phyloP scores from a whole-genome alignment of 2,888 invertebrate genomes.

The Scaptomyza flava region DNA sequence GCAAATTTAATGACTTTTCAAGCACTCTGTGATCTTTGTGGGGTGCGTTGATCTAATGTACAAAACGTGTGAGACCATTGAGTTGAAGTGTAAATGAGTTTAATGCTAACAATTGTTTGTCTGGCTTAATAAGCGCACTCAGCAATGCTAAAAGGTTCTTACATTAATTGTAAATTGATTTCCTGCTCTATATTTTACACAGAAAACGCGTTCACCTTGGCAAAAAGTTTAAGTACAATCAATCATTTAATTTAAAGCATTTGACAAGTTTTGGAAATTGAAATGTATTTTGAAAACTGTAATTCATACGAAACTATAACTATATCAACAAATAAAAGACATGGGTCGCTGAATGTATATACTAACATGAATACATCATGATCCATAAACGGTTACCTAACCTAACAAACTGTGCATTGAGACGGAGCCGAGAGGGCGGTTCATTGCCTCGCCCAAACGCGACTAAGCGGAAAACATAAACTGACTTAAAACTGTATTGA shows the following conservation, averaged over 20 bases:
- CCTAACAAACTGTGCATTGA: slow-evolving; percentile 37
- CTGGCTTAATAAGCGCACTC: background rate
- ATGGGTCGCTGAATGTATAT: slow-evolving; percentile 36
- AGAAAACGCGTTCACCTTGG: slow-evolving; percentile 1
- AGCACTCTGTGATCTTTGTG: slow-evolving; percentile 17
- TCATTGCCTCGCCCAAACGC: slow-evolving; percentile 30
- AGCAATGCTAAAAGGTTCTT: background rate
- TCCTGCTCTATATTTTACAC: background rate
- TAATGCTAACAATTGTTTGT: background rate
- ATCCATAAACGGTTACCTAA: slow-evolving; percentile 37
- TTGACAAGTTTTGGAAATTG: background rate
- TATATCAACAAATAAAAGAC: slow-evolving; percentile 14
- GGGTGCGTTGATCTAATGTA: slow-evolving; percentile 9
- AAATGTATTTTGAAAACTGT: background rate
- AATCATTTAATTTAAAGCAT: background rate
- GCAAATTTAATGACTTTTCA: slow-evolving; percentile 5
- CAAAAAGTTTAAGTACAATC: background rate
- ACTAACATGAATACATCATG: background rate
- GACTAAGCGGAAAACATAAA: slow-evolving; percentile 45
- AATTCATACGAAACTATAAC: slow-evolving; percentile 4
- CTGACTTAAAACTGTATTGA: background rate
- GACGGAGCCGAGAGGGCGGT: slow-evolving; percentile 7
- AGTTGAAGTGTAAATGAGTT: slow-evolving; percentile 3
- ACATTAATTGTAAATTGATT: background rate
- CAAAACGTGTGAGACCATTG: slow-evolving; percentile 9